Evolutionary conservation across 2,797 vertebrate species (phyloP).

Genomic region (Acanthopagrus latus): DNA sequence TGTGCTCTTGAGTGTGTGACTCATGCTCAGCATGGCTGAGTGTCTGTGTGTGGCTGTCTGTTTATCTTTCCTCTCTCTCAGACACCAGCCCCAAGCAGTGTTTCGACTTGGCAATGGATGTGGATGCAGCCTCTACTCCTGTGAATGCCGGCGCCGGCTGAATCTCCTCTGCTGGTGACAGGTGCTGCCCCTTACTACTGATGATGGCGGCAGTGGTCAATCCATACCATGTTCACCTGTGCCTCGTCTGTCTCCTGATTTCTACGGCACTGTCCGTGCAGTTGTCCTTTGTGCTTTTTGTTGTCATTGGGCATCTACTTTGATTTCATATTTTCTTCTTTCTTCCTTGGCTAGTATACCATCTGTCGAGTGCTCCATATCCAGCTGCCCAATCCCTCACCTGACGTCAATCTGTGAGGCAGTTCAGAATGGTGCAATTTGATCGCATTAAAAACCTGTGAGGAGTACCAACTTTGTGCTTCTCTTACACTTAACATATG

Average conservation of each 20-base stretch:
- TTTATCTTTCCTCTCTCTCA: conserved; percentile 70
- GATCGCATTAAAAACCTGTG: conserved; percentile 6
- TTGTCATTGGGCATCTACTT: not conserved
- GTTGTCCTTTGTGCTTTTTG: not conserved
- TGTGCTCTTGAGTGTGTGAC: conserved; percentile 69
- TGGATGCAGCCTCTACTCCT: conserved; percentile 48
- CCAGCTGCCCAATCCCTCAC: not conserved
- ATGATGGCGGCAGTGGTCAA: conserved; percentile 1
- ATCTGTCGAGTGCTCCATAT: not conserved
- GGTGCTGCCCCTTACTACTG: conserved; percentile 31
- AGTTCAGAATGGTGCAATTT: conserved; percentile 5
- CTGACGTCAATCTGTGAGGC: not conserved
- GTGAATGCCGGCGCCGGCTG: conserved; percentile 24
- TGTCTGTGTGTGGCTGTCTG: conserved; percentile 65
- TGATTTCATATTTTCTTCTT: not conserved
- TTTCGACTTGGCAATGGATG: conserved; percentile 61
- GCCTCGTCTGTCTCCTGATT: conserved; percentile 20
- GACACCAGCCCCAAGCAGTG: conserved; percentile 60
- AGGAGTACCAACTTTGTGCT: conserved; percentile 3
- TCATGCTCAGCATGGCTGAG: conserved; percentile 69
- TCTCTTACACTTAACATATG: conserved; percentile 14
- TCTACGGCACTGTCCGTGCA: not conserved
- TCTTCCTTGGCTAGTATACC: not conserved
- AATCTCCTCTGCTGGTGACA: conserved; percentile 44
- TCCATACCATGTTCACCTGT: not conserved